Percentiles rank a stretch among this genome's conserved stretches.
Conservation (phyloP, 1,140 invertebrate genomes). For the Drosophila pectinifera region DNA sequence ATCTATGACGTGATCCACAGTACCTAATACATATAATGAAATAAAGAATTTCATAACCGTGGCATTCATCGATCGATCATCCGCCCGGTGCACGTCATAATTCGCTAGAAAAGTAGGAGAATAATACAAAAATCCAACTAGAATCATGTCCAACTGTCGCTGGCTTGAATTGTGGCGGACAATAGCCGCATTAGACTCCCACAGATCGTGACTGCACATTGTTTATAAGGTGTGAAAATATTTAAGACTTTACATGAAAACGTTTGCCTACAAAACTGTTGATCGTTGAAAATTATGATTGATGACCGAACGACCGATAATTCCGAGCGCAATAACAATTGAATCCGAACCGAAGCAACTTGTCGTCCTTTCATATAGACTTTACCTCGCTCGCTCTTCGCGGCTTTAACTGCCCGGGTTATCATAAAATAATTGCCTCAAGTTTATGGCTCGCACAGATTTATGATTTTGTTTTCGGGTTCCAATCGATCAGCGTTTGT, state of each 20-base stretch:
- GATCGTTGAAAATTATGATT: slow-evolving; percentile 85
- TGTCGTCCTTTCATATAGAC: slow-evolving; percentile 69
- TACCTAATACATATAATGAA: slow-evolving; percentile 12
- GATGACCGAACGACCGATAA: slow-evolving; percentile 74
- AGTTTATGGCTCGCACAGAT: slow-evolving; percentile 57
- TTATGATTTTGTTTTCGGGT: slow-evolving; percentile 56
- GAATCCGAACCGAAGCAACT: slow-evolving; percentile 58
- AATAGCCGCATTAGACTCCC: slow-evolving; percentile 71
- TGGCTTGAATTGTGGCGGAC: slow-evolving; percentile 63
- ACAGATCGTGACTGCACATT: slow-evolving; percentile 80
- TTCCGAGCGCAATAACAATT: slow-evolving; percentile 44
- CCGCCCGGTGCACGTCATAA: slow-evolving; percentile 66
- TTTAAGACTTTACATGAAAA: slow-evolving; percentile 83
- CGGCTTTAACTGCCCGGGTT: slow-evolving; percentile 4
- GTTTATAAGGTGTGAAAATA: slow-evolving; percentile 85
- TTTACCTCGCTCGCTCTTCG: slow-evolving; percentile 19
- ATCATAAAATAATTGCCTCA: slow-evolving; percentile 76
- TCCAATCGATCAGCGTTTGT: slow-evolving; percentile 79
- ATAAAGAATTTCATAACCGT: slow-evolving; percentile 49
- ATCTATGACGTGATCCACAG: slow-evolving; percentile 45
- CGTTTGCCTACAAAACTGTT: slow-evolving; percentile 83
- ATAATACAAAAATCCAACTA: slow-evolving; percentile 37
- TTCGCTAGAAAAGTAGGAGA: slow-evolving; percentile 72
- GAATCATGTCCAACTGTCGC: slow-evolving; percentile 69
- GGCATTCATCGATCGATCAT: slow-evolving; percentile 81